Evolutionary conservation across 1,140 invertebrate genomes (phyloP).

Genomic region (Neuroterus valhalla): DNA sequence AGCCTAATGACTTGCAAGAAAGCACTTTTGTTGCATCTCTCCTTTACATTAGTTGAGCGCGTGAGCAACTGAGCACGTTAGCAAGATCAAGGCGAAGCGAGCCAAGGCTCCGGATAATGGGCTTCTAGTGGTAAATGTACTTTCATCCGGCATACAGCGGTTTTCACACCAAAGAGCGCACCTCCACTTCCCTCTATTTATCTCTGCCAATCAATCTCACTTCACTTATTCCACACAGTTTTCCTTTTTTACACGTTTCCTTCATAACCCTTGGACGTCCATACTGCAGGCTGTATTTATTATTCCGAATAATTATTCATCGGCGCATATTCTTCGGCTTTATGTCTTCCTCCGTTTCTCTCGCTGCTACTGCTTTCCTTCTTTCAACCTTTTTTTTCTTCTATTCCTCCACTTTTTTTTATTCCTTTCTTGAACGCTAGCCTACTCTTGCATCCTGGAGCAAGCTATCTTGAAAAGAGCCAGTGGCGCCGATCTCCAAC

Average conservation of each 20-base stretch:
- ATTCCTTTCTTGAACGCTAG: background rate
- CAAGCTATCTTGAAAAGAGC: background rate
- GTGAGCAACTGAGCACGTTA: constrained; percentile 30
- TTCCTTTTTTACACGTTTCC: constrained; percentile 3
- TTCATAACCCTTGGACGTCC: background rate
- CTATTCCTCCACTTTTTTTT: background rate
- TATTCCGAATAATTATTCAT: constrained; percentile 25
- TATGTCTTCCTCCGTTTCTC: constrained; percentile 9
- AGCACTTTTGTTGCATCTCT: constrained; percentile 44
- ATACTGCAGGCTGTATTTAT: background rate
- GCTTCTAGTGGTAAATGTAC: constrained; percentile 47
- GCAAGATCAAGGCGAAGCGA: constrained; percentile 44
- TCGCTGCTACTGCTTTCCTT: background rate
- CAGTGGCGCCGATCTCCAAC: too few relatives aligned
- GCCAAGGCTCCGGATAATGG: constrained; percentile 47
- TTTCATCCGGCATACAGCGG: constrained; percentile 49
- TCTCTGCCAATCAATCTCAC: constrained; percentile 26
- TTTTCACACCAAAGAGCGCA: constrained; percentile 47
- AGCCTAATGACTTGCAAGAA: constrained; percentile 46
- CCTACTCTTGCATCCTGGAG: background rate
- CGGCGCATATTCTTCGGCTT: background rate
- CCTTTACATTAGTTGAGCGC: constrained; percentile 6
- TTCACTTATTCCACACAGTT: constrained; percentile 8
- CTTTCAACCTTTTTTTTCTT: background rate
- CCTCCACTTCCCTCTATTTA: constrained; percentile 9